These are phyloP conservation scores for Metridium senile DNA, from an alignment of 92 coral and sea anemone genomes.

Conservation along the genomic window DNA sequence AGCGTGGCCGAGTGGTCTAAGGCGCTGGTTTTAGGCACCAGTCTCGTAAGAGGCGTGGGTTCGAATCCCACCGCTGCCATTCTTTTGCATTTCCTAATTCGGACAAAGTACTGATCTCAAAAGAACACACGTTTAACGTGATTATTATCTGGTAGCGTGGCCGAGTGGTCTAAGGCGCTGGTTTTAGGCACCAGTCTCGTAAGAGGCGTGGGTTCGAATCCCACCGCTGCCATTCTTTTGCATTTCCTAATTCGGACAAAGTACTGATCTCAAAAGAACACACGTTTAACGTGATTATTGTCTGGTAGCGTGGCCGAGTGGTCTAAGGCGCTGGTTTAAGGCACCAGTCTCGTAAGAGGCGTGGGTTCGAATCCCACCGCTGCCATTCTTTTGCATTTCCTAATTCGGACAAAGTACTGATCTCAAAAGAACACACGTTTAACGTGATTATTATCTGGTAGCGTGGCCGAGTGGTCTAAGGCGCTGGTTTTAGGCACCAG, in stretches of 20 bases:
- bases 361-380: slow-evolving; percentile 99
- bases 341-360: slow-evolving; percentile 96
- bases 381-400: slow-evolving; percentile 78
- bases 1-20: slow-evolving; percentile 67
- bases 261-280: no score
- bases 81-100: no score
- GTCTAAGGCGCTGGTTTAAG: slow-evolving; percentile 99
- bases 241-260: no score
- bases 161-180: slow-evolving; percentile 92
- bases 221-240: slow-evolving; percentile 74
- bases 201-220: slow-evolving; percentile 87
- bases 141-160: slow-evolving; percentile 77
- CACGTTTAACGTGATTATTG: no score
- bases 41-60: slow-evolving; percentile 85
- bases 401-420: no score
- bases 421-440: no score
- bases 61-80: slow-evolving; percentile 91
- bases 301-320: slow-evolving; percentile 99
- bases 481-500: slow-evolving; percentile 84
- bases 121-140: no score
- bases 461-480: slow-evolving; percentile 87
- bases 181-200: slow-evolving; percentile 85
- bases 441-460: no score
- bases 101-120: no score
- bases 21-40: slow-evolving; percentile 91